Evolutionary conservation across 2,113 vertebrate species (phyloP), one percentile per base, ranked within the genome.

Genomic region (Ploceus nigricollis): DNA sequence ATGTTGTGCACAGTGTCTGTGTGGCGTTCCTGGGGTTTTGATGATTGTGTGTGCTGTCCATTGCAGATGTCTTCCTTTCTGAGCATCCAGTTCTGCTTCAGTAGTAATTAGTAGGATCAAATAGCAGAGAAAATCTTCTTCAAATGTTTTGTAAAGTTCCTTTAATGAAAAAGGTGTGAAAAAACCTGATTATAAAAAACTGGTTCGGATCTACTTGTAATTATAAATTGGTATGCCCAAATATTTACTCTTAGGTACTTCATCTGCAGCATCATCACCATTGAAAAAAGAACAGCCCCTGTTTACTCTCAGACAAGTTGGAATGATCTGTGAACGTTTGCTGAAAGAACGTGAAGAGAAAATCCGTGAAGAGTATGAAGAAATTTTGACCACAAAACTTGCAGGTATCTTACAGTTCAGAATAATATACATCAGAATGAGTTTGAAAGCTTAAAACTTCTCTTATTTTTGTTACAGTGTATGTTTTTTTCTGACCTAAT

Each of bases 241-340:
- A 89, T 96, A 45, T 93, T 97, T 87, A 17, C 91, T 87, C 39
- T 57, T 80, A 98, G 99, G 99, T 90, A 98, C 98, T 82, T 99
- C 98, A 93, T 98, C 98, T 93, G 98, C 98, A 96, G 97, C 98
- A 27, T 97, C 98, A 85, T 99, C 99, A 87, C 99, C 99, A n/a
- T 98, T 98, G 95, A 99, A 99, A 98, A 99, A 98, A 98, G 99
- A 99, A 97, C 99, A 99, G 97, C 99, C 99, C 50, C 97, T 99
- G 94, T 99, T 99, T 97, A 99, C 99, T 86, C 98, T 99, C 95
- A 98, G 98, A 97, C 99, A 99, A 98, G 99, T 99, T 95, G 99
- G 99, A 90, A 99, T 99, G 99, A 99, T 99, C 97, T 99, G 99
- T 97, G 99, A 99, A 98, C 99, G 99, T 94, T 98, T 99, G 96